These are phyloP conservation scores for Tylochromis polylepis DNA, from an alignment of 2,113 vertebrate genomes.

Conservation along the genomic window DNA sequence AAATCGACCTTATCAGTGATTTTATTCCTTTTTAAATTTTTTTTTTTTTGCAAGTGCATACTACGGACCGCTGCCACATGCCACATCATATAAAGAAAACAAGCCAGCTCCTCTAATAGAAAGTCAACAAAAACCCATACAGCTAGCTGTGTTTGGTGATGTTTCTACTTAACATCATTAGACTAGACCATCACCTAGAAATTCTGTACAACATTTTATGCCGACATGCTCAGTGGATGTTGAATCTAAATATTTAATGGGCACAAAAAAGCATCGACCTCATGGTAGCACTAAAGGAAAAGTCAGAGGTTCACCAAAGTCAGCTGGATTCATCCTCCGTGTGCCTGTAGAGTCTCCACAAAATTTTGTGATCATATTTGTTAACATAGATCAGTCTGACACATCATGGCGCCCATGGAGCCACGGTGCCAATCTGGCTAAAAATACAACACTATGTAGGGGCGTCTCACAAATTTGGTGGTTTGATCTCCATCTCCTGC, in stretches of 20 bases:
- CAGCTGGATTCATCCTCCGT: background rate
- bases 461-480: background rate
- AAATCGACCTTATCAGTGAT: background rate
- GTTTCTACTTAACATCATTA: background rate
- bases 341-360: background rate
- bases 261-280: background rate
- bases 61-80: background rate
- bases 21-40: background rate
- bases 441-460: background rate
- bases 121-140: background rate
- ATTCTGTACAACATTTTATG: background rate
- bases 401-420: background rate
- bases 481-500: background rate
- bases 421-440: background rate
- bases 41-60: background rate
- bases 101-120: background rate
- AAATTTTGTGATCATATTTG: background rate
- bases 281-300: background rate
- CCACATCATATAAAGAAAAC: background rate
- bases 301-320: background rate
- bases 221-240: background rate
- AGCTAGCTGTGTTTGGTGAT: background rate
- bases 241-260: background rate
- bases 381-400: background rate
- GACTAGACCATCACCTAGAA: background rate